A percentile compares a stretch with the other conserved stretches of the same genome.
These are phyloP conservation scores for Nymphicus hollandicus DNA, from an alignment of 2,113 vertebrate genomes.

Conservation along the genomic window DNA sequence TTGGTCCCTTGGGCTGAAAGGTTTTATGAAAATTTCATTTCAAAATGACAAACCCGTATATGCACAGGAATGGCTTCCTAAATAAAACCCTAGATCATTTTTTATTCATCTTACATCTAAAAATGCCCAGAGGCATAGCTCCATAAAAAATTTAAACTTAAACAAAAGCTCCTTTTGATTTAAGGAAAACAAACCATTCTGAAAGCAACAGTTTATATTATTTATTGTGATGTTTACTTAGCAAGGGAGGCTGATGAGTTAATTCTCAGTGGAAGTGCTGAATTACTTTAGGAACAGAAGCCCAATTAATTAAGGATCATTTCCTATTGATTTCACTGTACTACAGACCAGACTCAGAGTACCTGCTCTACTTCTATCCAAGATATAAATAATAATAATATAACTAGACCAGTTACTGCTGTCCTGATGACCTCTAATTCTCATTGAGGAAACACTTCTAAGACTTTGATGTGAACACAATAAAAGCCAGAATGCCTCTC, in stretches of 20 bases:
- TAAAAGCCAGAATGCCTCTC: not conserved
- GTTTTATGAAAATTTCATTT: slow-evolving; percentile 37
- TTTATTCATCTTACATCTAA: slow-evolving; percentile 39
- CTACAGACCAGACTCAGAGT: not conserved
- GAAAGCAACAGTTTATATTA: slow-evolving; percentile 44
- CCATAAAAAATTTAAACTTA: slow-evolving; percentile 45
- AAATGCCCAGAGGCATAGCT: slow-evolving; percentile 44
- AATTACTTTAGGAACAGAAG: slow-evolving; percentile 45
- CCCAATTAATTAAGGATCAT: slow-evolving; percentile 41
- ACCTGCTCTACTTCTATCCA: not conserved
- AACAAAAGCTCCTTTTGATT: slow-evolving; percentile 37
- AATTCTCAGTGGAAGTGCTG: slow-evolving; percentile 30
- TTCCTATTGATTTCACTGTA: slow-evolving; percentile 35
- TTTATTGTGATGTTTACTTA: slow-evolving; percentile 40
- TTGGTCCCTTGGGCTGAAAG: not conserved
- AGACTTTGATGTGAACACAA: not conserved
- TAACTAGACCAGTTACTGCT: not conserved
- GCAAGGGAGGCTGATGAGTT: slow-evolving; percentile 16
- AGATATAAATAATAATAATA: not conserved
- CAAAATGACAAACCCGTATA: slow-evolving; percentile 21
- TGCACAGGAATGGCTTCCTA: slow-evolving; percentile 9
- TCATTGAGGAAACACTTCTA: not conserved
- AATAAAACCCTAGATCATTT: slow-evolving; percentile 42
- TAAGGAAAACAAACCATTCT: slow-evolving; percentile 25
- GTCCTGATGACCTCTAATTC: not conserved